These are phyloP conservation scores for Myzus persicae DNA, from an alignment of 1,140 invertebrate genomes.

Conservation along the genomic window DNA sequence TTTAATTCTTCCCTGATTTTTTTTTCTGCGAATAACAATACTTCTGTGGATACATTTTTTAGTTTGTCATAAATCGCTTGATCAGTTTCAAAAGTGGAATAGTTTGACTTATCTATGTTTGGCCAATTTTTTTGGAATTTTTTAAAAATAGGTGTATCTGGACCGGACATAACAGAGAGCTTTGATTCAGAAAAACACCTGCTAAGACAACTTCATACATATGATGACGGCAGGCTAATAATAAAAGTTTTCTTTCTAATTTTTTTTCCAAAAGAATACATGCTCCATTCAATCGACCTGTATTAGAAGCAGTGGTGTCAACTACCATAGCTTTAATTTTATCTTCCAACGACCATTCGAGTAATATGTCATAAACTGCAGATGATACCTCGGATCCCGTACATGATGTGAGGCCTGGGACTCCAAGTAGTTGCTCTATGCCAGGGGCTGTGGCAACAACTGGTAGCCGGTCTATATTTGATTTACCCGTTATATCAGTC, in stretches of 20 bases:
- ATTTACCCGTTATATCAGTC: neutral
- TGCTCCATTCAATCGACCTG: too few species aligned
- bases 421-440: slow-evolving; percentile 13
- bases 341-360: neutral
- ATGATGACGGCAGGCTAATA: slow-evolving; percentile 3
- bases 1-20: neutral
- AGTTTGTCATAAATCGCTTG: neutral
- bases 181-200: neutral
- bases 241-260: neutral
- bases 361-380: neutral
- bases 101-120: neutral
- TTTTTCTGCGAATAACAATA: neutral
- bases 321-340: neutral
- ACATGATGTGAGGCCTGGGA: neutral
- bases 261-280: neutral
- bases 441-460: neutral
- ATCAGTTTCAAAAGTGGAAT: neutral
- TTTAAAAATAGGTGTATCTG: neutral
- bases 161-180: neutral
- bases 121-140: neutral
- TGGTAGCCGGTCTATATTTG: neutral
- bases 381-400: neutral
- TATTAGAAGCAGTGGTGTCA: too few species aligned
- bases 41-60: neutral
- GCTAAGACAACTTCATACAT: neutral